These are phyloP conservation scores for Rhinogobio ventralis DNA, from an alignment of 2,797 vertebrate genomes.

Conservation along the genomic window DNA sequence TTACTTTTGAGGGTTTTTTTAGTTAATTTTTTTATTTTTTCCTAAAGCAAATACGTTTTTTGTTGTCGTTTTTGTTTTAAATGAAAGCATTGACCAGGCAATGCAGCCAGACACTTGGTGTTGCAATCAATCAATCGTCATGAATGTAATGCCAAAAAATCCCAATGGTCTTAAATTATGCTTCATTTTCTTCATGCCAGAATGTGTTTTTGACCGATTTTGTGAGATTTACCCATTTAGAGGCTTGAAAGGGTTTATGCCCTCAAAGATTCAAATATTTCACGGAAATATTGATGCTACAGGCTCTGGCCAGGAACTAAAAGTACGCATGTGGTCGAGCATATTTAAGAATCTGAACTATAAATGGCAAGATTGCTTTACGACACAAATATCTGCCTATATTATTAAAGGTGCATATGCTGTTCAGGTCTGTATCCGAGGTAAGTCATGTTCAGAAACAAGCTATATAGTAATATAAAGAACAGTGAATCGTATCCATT, in stretches of 20 bases:
- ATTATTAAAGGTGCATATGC: constrained; percentile 72
- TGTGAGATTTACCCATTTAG: neutral
- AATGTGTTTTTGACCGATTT: constrained; percentile 15
- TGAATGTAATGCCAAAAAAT: neutral
- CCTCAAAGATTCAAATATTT: neutral
- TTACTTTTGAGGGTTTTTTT: too few species aligned
- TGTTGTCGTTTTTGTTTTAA: neutral
- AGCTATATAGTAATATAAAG: constrained; percentile 71
- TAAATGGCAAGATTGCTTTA: constrained; percentile 70
- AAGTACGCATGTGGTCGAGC: constrained; percentile 67
- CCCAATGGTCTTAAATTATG: neutral
- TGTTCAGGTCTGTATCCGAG: constrained; percentile 68
- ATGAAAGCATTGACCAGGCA: neutral
- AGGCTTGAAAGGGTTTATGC: neutral
- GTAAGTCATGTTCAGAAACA: constrained; percentile 71
- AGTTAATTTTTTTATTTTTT: neutral
- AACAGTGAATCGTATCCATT: constrained; percentile 58
- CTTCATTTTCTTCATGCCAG: neutral
- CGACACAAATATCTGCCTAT: constrained; percentile 73
- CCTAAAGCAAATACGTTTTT: neutral
- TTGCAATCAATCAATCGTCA: neutral
- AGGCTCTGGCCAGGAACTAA: constrained; percentile 14
- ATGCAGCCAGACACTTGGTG: neutral
- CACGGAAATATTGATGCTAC: constrained; percentile 22
- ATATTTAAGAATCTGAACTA: constrained; percentile 70